Evolutionary conservation across 2,888 invertebrate species (phyloP).

Genomic region (Spilosoma lubricipeda): DNA sequence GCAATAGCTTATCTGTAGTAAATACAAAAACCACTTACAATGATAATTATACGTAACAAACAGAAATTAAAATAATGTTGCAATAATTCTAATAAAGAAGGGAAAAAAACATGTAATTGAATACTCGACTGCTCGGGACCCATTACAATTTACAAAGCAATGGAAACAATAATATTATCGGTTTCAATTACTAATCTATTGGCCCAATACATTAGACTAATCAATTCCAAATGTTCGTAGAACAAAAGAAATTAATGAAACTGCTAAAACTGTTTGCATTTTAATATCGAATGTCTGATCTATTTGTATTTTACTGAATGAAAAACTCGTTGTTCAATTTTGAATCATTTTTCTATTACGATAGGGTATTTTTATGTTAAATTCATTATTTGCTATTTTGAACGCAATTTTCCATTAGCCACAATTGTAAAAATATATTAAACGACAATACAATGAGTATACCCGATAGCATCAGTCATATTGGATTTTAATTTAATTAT

Average conservation of each 20-base stretch:
- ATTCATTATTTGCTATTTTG: neutral
- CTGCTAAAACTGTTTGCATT: conserved; percentile 38
- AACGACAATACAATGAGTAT: neutral
- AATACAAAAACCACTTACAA: neutral
- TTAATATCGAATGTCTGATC: conserved; percentile 43
- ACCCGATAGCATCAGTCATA: neutral
- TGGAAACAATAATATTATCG: conserved; percentile 10
- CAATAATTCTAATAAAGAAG: neutral
- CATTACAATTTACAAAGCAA: neutral
- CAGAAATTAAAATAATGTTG: neutral
- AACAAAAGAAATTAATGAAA: conserved; percentile 21
- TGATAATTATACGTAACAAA: neutral
- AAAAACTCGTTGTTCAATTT: neutral
- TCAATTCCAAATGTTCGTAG: conserved; percentile 29
- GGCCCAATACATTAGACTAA: conserved; percentile 13
- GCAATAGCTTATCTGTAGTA: neutral
- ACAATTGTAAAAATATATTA: neutral
- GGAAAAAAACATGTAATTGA: neutral
- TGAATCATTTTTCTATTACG: neutral
- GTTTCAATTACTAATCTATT: conserved; percentile 19
- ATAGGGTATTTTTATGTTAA: neutral
- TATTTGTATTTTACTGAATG: conserved; percentile 10
- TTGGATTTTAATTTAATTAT: too few species aligned
- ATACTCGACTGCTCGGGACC: neutral
- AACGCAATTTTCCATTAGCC: neutral